Evolutionary conservation across 2,797 vertebrate species (phyloP).

Genomic region (Carcharodon carcharias): DNA sequence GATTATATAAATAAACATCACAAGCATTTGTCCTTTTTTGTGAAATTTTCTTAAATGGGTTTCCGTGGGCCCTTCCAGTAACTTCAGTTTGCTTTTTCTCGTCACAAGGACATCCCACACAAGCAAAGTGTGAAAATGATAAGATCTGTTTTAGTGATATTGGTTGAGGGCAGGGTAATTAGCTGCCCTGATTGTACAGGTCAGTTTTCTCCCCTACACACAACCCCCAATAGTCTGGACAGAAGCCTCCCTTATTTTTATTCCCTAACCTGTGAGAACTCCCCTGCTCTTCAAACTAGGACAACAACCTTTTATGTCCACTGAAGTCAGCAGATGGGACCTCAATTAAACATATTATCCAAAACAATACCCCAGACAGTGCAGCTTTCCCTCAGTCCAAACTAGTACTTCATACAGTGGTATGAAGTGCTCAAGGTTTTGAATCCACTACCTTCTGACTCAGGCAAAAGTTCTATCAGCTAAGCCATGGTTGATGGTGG

Average conservation of each 20-base stretch:
- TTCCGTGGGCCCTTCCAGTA: background rate
- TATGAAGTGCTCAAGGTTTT: too few relatives aligned
- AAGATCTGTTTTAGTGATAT: too few relatives aligned
- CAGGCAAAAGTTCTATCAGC: too few relatives aligned
- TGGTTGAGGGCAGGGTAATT: background rate
- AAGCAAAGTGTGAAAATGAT: background rate
- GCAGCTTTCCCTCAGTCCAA: background rate
- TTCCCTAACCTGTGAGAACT: background rate
- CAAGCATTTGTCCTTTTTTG: conserved; percentile 11
- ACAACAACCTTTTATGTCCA: background rate
- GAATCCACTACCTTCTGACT: background rate
- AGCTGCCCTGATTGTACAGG: too few relatives aligned
- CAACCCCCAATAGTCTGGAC: too few relatives aligned
- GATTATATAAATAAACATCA: conserved; percentile 35
- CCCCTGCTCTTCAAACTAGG: too few relatives aligned
- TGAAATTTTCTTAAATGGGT: background rate
- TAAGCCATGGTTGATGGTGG: background rate
- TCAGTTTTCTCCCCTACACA: too few relatives aligned
- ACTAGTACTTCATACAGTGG: background rate
- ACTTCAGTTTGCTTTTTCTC: background rate
- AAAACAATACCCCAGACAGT: background rate
- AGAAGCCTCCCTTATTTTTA: too few relatives aligned
- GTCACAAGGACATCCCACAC: background rate
- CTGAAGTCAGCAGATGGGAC: background rate
- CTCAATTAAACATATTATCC: background rate